Base-by-base conservation (phyloP, 2,888 invertebrate species). In the Baronia brevicornis region DNA sequence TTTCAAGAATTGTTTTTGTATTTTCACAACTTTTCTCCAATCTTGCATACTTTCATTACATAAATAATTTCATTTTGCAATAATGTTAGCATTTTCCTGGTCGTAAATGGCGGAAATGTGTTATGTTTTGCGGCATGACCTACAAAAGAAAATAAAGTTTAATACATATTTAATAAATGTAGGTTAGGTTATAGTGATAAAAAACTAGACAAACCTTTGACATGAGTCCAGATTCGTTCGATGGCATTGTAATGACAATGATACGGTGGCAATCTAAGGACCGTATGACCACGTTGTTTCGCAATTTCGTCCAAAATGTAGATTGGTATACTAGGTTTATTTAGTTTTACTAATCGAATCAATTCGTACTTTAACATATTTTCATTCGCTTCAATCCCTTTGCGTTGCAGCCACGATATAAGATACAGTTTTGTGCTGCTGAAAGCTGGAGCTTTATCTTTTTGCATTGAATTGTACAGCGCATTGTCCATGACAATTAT, bases 221-320 rank as follows among this genome's bases (percentile, higher is more conserved):
- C 17, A 20, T 41, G 36, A 9, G 33, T 38, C 43, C 43, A 46
- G 8, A 39, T 37, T 29, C 38, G 22, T 21, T 44, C 43, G 17
- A 44, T 44, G 6, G 36, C 38, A 25, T 44, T 44, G 20, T 40
- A 43, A 20, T 42, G 42, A 32, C 46, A 46, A 29, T 43, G 41
- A 26, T 40, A 44, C 9, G 36, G 38, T 26, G 41, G 47, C 10
- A 40, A 15, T 4, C 40, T 26, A 19, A 47, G 17, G 15, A 47
- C 38, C 6, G 20, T 24, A 10, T 46, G 41, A 5, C 41, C n/a
- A n/a, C n/a, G n/a, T n/a, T n/a, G n/a, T n/a, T n/a, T n/a, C 41
- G 44, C 43, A 28, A 44, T 27, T 35, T 43, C 39, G 27, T 41
- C 40, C 19, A 38, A 21, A 17, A 28, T 19, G 18, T 43, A 43